These are phyloP conservation scores for Rhimphoctona megacephalus DNA, from an alignment of 2,888 invertebrate species.

Conservation along the genomic window DNA sequence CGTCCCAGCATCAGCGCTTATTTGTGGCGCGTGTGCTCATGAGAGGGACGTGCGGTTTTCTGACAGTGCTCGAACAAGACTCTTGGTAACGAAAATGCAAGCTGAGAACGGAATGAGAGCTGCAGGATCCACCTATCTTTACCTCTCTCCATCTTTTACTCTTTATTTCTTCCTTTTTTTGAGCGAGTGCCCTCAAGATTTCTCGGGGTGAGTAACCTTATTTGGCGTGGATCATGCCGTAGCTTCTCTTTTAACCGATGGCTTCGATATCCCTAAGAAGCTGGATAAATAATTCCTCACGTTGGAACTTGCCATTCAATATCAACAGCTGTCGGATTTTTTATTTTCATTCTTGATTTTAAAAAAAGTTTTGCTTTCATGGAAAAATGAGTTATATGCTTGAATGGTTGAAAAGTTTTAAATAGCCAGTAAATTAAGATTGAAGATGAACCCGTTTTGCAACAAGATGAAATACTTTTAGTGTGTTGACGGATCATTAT, in stretches of 20 bases:
- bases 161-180: slow-evolving; percentile 36
- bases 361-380: neutral
- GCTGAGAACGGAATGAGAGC: slow-evolving; percentile 52
- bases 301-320: slow-evolving; percentile 32
- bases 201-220: slow-evolving; percentile 78
- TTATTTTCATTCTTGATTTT: neutral
- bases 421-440: neutral
- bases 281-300: slow-evolving; percentile 40
- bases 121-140: slow-evolving; percentile 64
- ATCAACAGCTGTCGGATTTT: slow-evolving; percentile 10
- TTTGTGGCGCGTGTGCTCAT: slow-evolving; percentile 20
- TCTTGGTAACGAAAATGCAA: slow-evolving; percentile 50
- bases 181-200: slow-evolving; percentile 65
- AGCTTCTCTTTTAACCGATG: slow-evolving; percentile 64
- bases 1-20: slow-evolving; percentile 16
- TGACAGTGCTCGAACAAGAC: slow-evolving; percentile 24
- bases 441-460: neutral
- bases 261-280: slow-evolving; percentile 58
- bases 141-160: slow-evolving; percentile 16
- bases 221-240: slow-evolving; percentile 73
- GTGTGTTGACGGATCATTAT: neutral
- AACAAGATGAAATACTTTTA: neutral
- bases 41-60: slow-evolving; percentile 29
- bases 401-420: neutral
- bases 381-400: neutral